Evolutionary conservation across 2,113 vertebrate species (phyloP).

Genomic region (Tragelaphus strepsiceros): DNA sequence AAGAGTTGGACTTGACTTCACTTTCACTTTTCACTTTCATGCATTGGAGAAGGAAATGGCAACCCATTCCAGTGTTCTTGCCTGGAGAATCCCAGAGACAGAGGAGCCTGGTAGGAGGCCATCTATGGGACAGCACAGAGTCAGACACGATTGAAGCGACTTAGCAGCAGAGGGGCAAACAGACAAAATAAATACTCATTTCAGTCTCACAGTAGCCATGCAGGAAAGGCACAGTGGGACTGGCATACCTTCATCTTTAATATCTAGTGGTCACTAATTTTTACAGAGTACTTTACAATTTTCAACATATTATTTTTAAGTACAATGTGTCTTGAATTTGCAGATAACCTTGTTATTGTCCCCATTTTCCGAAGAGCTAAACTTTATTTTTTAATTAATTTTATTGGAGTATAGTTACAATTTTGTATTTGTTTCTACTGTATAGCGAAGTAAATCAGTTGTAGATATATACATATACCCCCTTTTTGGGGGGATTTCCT

Average conservation of each 20-base stretch:
- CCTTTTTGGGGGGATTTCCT: neutral
- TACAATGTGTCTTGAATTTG: neutral
- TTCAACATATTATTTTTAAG: conserved; percentile 26
- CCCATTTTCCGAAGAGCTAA: conserved; percentile 11
- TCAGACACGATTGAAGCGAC: too few species aligned
- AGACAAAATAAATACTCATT: conserved; percentile 3
- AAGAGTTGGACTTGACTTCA: neutral
- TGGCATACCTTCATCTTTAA: neutral
- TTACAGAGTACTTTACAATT: neutral
- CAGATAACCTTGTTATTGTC: neutral
- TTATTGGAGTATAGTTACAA: neutral
- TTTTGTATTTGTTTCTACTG: neutral
- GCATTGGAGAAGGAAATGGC: too few species aligned
- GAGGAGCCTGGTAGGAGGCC: neutral
- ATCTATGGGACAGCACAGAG: neutral
- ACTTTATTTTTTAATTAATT: neutral
- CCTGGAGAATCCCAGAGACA: neutral
- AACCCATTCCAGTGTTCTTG: neutral
- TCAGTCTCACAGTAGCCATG: neutral
- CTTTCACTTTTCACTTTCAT: too few species aligned
- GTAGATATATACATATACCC: neutral
- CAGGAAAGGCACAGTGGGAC: neutral
- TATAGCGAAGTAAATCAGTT: neutral
- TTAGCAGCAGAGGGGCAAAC: neutral
- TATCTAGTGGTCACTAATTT: neutral